These are phyloP conservation scores for Melieria crassipennis DNA, from an alignment of 2,888 invertebrate genomes.

Conservation along the genomic window DNA sequence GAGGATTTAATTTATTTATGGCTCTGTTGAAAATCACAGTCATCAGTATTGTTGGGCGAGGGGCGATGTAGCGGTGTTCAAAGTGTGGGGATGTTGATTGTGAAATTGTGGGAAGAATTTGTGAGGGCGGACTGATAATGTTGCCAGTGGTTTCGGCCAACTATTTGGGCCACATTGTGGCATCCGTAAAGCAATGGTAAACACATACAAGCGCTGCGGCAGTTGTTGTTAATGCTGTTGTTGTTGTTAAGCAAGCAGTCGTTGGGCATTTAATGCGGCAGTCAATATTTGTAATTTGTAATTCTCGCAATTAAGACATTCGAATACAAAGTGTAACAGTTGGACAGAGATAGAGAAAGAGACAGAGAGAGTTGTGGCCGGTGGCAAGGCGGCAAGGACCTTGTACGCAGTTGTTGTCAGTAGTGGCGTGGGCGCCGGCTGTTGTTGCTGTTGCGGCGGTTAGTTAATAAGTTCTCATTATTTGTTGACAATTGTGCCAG, in stretches of 20 bases:
- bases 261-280: constrained; percentile 3
- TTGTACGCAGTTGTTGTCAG: neutral
- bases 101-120: no score
- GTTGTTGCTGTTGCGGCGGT: no score
- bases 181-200: no score
- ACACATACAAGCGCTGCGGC: no score
- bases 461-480: no score
- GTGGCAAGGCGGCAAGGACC: neutral
- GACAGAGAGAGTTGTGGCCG: neutral
- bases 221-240: neutral
- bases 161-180: no score
- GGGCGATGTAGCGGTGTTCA: no score
- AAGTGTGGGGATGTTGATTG: no score
- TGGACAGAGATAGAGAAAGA: neutral
- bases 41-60: neutral
- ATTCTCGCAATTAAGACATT: constrained; percentile 18
- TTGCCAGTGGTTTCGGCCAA: no score
- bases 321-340: neutral
- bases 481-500: no score
- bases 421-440: no score
- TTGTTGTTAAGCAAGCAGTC: constrained; percentile 10
- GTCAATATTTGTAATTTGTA: constrained; percentile 17
- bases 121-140: no score
- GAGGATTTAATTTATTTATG: constrained; percentile 24
- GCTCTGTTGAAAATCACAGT: neutral